These are phyloP conservation scores for Acronicta psi DNA, from an alignment of 2,888 invertebrate genomes.

Conservation along the genomic window DNA sequence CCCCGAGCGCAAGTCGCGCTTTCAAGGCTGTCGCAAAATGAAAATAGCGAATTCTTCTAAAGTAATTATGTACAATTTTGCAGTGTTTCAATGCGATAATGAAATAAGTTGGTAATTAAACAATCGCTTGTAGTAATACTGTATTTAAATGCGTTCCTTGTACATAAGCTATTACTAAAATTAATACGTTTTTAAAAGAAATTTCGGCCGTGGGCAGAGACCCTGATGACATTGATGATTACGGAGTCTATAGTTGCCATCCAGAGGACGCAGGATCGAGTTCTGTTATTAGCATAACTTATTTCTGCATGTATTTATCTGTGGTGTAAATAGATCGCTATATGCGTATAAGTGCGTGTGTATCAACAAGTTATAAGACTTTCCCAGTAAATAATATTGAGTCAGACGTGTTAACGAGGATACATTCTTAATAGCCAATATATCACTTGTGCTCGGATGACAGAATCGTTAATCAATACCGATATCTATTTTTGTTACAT, in stretches of 20 bases:
- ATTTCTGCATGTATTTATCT: no score
- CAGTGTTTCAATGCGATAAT: slow-evolving; percentile 4
- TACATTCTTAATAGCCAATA: slow-evolving; percentile 41
- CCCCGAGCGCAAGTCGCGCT: slow-evolving; percentile 48
- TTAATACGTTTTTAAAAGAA: no score
- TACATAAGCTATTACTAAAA: no score
- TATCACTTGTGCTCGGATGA: slow-evolving; percentile 43
- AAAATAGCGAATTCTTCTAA: slow-evolving; percentile 28
- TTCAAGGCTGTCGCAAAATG: slow-evolving; percentile 38
- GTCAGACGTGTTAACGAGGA: slow-evolving; percentile 28
- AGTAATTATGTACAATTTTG: slow-evolving; percentile 26
- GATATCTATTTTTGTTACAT: slow-evolving; percentile 28
- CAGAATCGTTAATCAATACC: slow-evolving; percentile 53
- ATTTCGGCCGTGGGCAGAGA: no score
- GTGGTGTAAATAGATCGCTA: no score
- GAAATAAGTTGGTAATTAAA: neutral
- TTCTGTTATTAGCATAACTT: no score
- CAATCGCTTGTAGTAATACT: no score
- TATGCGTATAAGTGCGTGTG: no score
- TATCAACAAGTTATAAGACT: neutral
- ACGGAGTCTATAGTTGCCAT: no score
- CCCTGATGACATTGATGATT: no score
- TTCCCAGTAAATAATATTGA: slow-evolving; percentile 22
- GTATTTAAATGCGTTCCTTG: neutral
- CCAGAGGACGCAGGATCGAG: no score